Evolutionary conservation across 1,140 invertebrate genomes (phyloP).

Genomic region (Drosophila kanapiae): DNA sequence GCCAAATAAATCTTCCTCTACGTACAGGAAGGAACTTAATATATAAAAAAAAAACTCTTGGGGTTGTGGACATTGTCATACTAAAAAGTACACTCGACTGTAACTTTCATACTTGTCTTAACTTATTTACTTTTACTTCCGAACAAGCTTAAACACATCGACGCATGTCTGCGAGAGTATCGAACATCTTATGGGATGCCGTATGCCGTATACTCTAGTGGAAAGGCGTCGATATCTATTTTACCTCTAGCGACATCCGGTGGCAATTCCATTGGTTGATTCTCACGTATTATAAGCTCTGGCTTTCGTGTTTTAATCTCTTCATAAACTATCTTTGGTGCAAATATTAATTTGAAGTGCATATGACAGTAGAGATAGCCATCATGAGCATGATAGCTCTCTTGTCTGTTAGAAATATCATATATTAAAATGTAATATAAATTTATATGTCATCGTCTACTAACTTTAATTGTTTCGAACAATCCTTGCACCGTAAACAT

Average conservation of each 20-base stretch:
- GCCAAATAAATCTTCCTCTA: too few species aligned
- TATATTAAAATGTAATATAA: neutral
- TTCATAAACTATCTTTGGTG: conserved; percentile 94
- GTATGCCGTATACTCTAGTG: too few species aligned
- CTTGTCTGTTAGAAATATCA: conserved; percentile 88
- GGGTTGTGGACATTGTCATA: too few species aligned
- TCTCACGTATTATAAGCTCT: conserved; percentile 96
- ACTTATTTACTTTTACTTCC: too few species aligned
- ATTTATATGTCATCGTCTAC: conserved; percentile 46
- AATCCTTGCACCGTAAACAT: conserved; percentile 95
- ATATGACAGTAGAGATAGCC: conserved; percentile 95
- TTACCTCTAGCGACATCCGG: conserved; percentile 92
- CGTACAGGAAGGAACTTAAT: too few species aligned
- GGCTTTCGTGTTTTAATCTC: conserved; percentile 90
- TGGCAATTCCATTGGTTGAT: conserved; percentile 94
- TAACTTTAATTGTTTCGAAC: conserved; percentile 95
- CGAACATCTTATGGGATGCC: too few species aligned
- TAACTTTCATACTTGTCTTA: too few species aligned
- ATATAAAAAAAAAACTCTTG: too few species aligned
- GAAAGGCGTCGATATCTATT: neutral
- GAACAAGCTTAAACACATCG: too few species aligned
- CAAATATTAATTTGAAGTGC: conserved; percentile 96
- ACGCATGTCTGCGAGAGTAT: too few species aligned
- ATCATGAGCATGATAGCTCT: conserved; percentile 96
- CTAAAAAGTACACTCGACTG: too few species aligned